Evolutionary conservation across 2,797 vertebrate species (phyloP).

Genomic region (Australoheros facetus): DNA sequence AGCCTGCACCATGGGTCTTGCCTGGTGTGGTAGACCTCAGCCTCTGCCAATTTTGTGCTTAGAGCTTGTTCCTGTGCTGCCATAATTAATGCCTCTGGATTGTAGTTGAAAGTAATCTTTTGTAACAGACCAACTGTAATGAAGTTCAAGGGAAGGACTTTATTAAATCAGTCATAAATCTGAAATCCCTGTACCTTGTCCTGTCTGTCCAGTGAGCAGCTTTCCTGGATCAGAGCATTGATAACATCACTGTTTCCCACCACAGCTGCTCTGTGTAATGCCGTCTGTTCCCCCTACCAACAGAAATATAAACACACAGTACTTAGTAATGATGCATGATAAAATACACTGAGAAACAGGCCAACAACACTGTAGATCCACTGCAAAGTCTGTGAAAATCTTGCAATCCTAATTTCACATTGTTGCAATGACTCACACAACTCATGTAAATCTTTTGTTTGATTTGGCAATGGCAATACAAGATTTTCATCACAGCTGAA

Average conservation of each 20-base stretch:
- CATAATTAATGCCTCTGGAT: no score
- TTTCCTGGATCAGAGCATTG: conserved; percentile 89
- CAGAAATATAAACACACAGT: conserved; percentile 18
- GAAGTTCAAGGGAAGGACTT: background rate
- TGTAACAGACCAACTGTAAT: background rate
- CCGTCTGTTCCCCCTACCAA: conserved; percentile 91
- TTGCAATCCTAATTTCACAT: background rate
- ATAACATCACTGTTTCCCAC: conserved; percentile 91
- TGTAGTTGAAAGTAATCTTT: background rate
- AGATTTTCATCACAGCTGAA: background rate
- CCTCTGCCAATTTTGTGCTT: no score
- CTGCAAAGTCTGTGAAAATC: background rate
- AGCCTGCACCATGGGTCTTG: no score
- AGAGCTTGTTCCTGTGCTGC: no score
- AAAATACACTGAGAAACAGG: background rate
- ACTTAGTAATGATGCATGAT: background rate
- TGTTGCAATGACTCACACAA: background rate
- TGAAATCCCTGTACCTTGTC: conserved; percentile 83
- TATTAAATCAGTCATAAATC: background rate
- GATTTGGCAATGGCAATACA: background rate
- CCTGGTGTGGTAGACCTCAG: no score
- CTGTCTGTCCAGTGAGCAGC: conserved; percentile 92
- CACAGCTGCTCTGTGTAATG: conserved; percentile 91
- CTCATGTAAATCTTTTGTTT: background rate
- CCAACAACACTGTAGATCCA: background rate